These are phyloP conservation scores for Formica exsecta DNA, from an alignment of 1,140 invertebrate species.

Conservation along the genomic window DNA sequence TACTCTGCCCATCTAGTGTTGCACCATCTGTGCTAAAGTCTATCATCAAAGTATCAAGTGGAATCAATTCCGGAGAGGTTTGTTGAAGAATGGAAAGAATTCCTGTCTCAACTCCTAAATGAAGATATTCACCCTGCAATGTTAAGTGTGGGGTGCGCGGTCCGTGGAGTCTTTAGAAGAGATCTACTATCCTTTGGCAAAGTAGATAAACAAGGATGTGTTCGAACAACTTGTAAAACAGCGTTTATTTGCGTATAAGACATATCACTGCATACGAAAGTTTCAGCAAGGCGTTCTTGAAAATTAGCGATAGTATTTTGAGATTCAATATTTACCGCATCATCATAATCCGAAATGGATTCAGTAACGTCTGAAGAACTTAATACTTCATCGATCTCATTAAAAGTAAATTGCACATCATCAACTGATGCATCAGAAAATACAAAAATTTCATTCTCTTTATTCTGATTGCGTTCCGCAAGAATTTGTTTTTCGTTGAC, in stretches of 20 bases:
- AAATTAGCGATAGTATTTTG: background rate
- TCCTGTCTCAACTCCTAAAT: no score
- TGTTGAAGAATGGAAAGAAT: background rate
- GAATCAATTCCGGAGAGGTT: conserved; percentile 8
- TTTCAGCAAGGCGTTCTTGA: conserved; percentile 2
- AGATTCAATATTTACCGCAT: background rate
- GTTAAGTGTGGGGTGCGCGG: background rate
- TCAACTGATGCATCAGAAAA: no score
- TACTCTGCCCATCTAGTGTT: conserved; percentile 1
- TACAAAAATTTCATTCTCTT: background rate
- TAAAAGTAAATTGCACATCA: no score
- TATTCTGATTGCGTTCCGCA: background rate
- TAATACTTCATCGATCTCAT: no score
- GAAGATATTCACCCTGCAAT: no score
- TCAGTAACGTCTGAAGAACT: no score
- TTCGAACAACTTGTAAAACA: background rate
- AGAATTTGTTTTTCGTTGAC: background rate
- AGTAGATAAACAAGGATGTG: no score
- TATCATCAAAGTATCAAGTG: conserved; percentile 9
- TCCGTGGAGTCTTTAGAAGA: background rate
- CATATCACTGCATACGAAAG: background rate
- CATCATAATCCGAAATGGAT: background rate
- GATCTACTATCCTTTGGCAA: background rate
- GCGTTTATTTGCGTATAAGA: background rate
- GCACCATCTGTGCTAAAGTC: background rate